Percentiles rank a stretch among this genome's conserved stretches.
Evolutionary conservation across 2,888 invertebrate species (phyloP).

Genomic region (Xylota sylvarum): DNA sequence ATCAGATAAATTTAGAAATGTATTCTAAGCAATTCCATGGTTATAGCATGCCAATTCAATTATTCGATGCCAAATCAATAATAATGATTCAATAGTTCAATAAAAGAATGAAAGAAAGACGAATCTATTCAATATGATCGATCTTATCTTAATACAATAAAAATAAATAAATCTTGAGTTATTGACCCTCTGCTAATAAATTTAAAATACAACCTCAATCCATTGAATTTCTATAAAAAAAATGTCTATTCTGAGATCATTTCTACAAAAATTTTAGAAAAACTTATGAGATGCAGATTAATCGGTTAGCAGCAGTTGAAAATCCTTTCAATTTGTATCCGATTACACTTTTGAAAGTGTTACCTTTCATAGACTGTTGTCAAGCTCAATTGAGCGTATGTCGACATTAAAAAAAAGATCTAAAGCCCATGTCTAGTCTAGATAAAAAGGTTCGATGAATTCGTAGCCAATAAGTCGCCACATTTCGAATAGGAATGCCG

Average conservation of each 20-base stretch:
- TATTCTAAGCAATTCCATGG: neutral
- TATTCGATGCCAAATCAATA: neutral
- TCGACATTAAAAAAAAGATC: neutral
- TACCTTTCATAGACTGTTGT: neutral
- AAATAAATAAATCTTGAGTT: constrained; percentile 5
- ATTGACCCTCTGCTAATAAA: neutral
- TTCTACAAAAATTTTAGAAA: neutral
- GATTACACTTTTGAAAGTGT: constrained; percentile 1
- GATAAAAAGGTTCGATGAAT: neutral
- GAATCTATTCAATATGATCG: neutral
- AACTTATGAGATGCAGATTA: neutral
- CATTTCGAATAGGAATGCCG: neutral
- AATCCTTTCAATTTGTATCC: neutral
- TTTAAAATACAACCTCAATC: neutral
- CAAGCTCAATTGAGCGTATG: neutral
- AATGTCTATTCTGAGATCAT: neutral
- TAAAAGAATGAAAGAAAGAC: neutral
- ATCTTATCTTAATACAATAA: neutral
- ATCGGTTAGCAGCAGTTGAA: neutral
- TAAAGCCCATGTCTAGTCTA: neutral
- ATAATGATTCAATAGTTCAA: neutral
- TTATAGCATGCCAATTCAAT: neutral
- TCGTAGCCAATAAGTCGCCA: constrained; percentile 25
- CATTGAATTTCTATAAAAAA: neutral
- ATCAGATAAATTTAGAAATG: too few relatives aligned